Conservation (phyloP, 2,888 invertebrate genomes). For the Diloba caeruleocephala region DNA sequence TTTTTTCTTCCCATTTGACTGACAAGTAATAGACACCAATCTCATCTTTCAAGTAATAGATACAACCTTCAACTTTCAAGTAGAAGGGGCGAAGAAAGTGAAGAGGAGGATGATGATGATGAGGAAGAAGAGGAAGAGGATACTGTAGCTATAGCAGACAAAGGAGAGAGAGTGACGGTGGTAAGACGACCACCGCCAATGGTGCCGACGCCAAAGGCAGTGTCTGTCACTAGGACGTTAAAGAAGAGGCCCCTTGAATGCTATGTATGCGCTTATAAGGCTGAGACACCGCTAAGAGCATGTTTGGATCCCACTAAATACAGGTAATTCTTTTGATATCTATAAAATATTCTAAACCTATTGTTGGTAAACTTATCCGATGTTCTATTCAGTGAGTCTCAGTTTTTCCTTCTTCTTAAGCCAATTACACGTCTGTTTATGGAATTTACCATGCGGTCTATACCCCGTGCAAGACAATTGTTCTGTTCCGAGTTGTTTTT, state of each 20-base stretch:
- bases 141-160: conserved; percentile 31
- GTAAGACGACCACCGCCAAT: conserved; percentile 54
- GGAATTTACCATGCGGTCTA: too few relatives aligned
- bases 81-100: conserved; percentile 60
- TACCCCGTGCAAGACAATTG: too few relatives aligned
- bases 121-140: conserved; percentile 67
- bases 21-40: conserved; percentile 32
- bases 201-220: conserved; percentile 52
- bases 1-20: conserved; percentile 22
- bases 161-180: conserved; percentile 48
- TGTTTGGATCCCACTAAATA: conserved; percentile 82
- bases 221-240: conserved; percentile 63
- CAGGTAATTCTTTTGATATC: conserved; percentile 61
- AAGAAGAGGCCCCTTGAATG: conserved; percentile 78
- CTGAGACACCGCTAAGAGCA: conserved; percentile 72
- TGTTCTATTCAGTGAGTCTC: too few relatives aligned
- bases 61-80: conserved; percentile 42
- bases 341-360: background rate
- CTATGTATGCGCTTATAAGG: conserved; percentile 79
- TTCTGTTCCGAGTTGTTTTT: too few relatives aligned
- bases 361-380: too few relatives aligned
- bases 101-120: conserved; percentile 70
- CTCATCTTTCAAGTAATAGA: conserved; percentile 43
- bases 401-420: too few relatives aligned
- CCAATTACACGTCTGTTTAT: too few relatives aligned